Percentiles rank a stretch among this genome's conserved stretches.
Conservation (phyloP, 2,797 vertebrate genomes). For the Bryconaethiops microstoma region DNA sequence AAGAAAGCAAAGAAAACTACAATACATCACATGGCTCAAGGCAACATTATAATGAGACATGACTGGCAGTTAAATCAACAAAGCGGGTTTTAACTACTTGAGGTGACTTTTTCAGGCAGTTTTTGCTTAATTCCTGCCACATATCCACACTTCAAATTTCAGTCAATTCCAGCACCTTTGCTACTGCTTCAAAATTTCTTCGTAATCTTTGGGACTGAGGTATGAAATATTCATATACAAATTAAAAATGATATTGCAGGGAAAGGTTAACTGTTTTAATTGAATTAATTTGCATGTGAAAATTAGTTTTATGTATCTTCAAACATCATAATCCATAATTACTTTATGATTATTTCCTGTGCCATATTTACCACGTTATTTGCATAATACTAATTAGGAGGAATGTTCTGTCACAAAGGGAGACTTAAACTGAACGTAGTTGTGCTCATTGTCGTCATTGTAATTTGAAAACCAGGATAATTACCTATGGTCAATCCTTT, state of each 20-base stretch:
- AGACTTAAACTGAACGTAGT: conserved; percentile 51
- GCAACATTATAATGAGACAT: conserved; percentile 36
- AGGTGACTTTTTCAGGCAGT: not conserved
- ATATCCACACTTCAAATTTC: conserved; percentile 22
- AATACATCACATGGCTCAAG: conserved; percentile 13
- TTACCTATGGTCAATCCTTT: conserved; percentile 40
- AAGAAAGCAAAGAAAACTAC: conserved; percentile 23
- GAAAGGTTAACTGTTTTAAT: conserved; percentile 50
- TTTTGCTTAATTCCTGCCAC: not conserved
- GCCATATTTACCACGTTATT: conserved; percentile 55
- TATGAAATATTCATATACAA: conserved; percentile 50
- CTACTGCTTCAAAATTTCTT: conserved; percentile 40
- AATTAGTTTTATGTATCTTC: conserved; percentile 59
- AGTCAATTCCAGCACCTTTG: conserved; percentile 25
- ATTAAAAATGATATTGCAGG: conserved; percentile 46
- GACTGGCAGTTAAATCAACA: conserved; percentile 29
- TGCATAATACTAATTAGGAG: conserved; percentile 61
- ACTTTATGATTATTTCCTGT: conserved; percentile 43
- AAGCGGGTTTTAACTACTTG: conserved; percentile 6
- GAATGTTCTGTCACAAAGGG: conserved; percentile 53
- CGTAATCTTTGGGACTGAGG: conserved; percentile 43
- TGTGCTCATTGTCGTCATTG: conserved; percentile 49
- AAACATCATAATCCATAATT: conserved; percentile 60
- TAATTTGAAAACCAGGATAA: conserved; percentile 50
- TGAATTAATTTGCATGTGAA: conserved; percentile 56